Evolutionary conservation across 2,888 invertebrate species (phyloP).

Genomic region (Cistogaster globosa): DNA sequence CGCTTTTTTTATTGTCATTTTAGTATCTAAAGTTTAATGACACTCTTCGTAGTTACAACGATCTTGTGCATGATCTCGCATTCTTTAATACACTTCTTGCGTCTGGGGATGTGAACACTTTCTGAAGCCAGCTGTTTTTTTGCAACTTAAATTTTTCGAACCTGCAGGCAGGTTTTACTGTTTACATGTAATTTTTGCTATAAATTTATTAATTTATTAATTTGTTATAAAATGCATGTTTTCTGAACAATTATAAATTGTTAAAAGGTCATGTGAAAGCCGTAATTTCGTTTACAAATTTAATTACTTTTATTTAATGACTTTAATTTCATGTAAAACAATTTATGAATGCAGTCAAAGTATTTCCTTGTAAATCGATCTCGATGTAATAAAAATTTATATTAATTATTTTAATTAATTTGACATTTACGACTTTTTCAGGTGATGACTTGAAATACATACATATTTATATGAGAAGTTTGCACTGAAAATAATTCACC

Average conservation of each 20-base stretch:
- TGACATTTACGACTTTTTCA: neutral
- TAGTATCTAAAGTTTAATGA: constrained; percentile 59
- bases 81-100: constrained; percentile 21
- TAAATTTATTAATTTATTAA: constrained; percentile 5
- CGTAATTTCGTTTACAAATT: neutral
- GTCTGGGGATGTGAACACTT: neutral
- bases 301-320: constrained; percentile 3
- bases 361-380: constrained; percentile 10
- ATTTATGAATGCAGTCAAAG: neutral
- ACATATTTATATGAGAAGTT: too few species aligned
- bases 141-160: too few species aligned
- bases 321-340: constrained; percentile 1
- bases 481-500: too few species aligned
- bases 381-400: neutral
- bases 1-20: constrained; percentile 24
- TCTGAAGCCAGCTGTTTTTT: neutral
- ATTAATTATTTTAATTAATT: constrained; percentile 1
- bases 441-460: neutral
- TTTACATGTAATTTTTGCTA: neutral
- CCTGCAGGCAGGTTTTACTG: neutral
- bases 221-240: neutral
- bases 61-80: constrained; percentile 15
- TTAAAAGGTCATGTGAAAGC: constrained; percentile 17
- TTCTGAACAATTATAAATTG: neutral
- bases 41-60: constrained; percentile 1